phyloP scores from a whole-genome alignment of 1,140 invertebrate genomes.

The Drosophila varians region DNA sequence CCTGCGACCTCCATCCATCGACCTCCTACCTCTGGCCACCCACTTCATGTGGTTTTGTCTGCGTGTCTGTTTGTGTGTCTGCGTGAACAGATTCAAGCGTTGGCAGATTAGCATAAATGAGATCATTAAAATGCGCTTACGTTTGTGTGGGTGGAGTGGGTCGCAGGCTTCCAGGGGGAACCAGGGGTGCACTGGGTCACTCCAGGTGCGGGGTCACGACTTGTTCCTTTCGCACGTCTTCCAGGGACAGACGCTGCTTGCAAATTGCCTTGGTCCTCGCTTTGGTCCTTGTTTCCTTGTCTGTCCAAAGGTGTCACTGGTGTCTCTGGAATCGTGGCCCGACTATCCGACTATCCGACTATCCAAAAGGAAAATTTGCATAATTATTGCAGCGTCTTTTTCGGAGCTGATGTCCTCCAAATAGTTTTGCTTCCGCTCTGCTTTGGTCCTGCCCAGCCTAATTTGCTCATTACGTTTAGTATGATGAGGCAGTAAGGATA shows the following conservation, averaged over 20 bases:
- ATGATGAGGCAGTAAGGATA: conserved; percentile 53
- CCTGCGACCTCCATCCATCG: neutral
- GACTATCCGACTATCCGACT: conserved; percentile 44
- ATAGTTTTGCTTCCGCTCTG: conserved; percentile 20
- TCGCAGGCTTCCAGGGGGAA: neutral
- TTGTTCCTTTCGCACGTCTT: conserved; percentile 64
- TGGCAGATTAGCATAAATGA: conserved; percentile 81
- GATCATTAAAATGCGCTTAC: conserved; percentile 82
- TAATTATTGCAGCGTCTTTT: conserved; percentile 69
- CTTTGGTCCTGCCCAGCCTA: conserved; percentile 8
- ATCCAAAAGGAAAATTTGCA: conserved; percentile 60
- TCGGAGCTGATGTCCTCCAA: conserved; percentile 14
- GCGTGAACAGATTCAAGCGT: conserved; percentile 76
- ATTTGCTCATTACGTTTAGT: conserved; percentile 66
- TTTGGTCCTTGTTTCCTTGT: conserved; percentile 14
- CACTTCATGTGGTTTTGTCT: conserved; percentile 25
- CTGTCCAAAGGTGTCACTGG: conserved; percentile 31
- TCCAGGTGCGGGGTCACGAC: conserved; percentile 44
- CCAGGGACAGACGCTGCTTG: conserved; percentile 51
- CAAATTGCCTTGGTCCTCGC: conserved; percentile 50
- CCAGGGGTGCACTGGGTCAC: neutral
- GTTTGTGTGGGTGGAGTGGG: conserved; percentile 56
- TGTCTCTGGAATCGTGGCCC: conserved; percentile 56
- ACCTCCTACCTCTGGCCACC: neutral
- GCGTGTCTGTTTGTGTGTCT: conserved; percentile 47